Evolutionary conservation across 2,113 vertebrate genomes (phyloP).

Genomic region (Panthera tigris): DNA sequence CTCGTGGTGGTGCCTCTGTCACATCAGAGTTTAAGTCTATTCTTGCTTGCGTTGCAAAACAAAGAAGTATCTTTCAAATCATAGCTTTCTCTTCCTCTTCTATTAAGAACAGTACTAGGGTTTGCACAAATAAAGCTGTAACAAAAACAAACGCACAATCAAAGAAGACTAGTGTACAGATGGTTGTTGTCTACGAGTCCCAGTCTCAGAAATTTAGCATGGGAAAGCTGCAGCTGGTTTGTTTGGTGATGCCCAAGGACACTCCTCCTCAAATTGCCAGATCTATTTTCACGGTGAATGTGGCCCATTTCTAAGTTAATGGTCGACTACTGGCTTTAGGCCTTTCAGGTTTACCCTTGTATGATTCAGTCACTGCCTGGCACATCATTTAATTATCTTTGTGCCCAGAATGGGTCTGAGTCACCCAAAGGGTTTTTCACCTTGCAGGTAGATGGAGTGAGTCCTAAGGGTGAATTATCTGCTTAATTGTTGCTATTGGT

Average conservation of each 20-base stretch:
- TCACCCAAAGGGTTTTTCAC: not conserved
- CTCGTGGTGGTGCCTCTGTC: not conserved
- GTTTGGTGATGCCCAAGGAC: not conserved
- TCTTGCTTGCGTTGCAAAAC: constrained; percentile 15
- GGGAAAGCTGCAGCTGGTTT: not conserved
- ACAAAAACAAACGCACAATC: not conserved
- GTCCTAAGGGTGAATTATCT: not conserved
- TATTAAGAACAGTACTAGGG: constrained; percentile 3
- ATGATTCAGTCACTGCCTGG: not conserved
- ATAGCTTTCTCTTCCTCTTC: not conserved
- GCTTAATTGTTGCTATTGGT: not conserved
- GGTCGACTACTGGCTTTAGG: not conserved
- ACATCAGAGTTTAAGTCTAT: not conserved
- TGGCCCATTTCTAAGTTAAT: not conserved
- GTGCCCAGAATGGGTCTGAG: not conserved
- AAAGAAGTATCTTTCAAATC: not conserved
- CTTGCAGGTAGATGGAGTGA: not conserved
- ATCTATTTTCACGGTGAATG: not conserved
- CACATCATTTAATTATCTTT: not conserved
- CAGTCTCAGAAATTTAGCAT: not conserved
- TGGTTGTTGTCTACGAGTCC: not conserved
- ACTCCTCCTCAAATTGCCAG: not conserved
- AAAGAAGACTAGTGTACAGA: not conserved
- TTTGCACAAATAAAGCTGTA: not conserved
- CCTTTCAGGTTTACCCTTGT: not conserved